Evolutionary conservation across 2,888 invertebrate genomes (phyloP).

Genomic region (Frankliniella fusca): DNA sequence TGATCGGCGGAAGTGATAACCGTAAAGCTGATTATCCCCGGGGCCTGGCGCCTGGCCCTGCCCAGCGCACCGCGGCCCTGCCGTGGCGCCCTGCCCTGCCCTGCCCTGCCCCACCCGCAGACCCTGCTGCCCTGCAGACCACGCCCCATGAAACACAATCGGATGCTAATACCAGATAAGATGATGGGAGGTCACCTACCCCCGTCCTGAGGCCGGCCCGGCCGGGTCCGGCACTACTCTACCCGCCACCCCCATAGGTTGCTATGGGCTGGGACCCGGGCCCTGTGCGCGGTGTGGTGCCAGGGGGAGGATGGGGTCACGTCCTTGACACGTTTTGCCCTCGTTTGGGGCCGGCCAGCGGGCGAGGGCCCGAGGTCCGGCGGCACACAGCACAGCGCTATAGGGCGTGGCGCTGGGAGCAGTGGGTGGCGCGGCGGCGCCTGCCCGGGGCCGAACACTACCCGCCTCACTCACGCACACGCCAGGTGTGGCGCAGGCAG

Average conservation of each 20-base stretch:
- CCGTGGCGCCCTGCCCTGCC: neutral
- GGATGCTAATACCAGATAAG: slow-evolving; percentile 7
- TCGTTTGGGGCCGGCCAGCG: neutral
- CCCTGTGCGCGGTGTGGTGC: neutral
- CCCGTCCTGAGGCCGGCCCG: neutral
- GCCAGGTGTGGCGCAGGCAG: no score
- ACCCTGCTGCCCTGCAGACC: neutral
- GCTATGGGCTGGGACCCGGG: neutral
- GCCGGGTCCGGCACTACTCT: neutral
- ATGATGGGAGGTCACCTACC: neutral
- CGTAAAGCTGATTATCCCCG: neutral
- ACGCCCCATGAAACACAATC: slow-evolving; percentile 15
- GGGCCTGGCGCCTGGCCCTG: neutral
- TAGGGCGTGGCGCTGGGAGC: no score
- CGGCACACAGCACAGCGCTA: neutral
- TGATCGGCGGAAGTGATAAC: no score
- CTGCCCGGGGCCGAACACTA: no score
- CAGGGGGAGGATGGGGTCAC: neutral
- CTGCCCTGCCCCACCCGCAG: neutral
- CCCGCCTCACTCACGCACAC: no score
- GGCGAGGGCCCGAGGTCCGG: neutral
- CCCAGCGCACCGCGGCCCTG: neutral
- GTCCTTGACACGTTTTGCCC: slow-evolving; percentile 1
- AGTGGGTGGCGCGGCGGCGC: no score
- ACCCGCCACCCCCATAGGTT: neutral